A percentile compares a stretch with the other conserved stretches of the same genome.
Evolutionary conservation across 2,888 invertebrate species (phyloP).

Genomic region (Masnerella sp.): DNA sequence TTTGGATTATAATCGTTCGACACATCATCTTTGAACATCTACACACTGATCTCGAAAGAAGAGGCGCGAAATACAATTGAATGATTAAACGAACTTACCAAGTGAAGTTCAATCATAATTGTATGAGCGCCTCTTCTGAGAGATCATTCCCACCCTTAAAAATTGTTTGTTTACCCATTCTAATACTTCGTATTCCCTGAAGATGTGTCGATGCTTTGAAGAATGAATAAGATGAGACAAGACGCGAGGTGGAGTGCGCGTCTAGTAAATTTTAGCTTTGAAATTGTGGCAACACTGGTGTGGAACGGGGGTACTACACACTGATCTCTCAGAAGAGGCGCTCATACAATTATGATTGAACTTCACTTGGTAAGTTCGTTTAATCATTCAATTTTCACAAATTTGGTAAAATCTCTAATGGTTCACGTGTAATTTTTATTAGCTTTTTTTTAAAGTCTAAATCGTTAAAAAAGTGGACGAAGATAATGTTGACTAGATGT

Average conservation of each 20-base stretch:
- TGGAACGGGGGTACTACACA: conserved; percentile 11
- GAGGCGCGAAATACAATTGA: conserved; percentile 22
- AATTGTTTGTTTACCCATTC: neutral
- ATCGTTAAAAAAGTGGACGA: too few species aligned
- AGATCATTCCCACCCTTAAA: neutral
- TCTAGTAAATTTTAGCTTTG: neutral
- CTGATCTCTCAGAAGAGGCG: conserved; percentile 24
- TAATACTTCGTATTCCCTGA: conserved; percentile 8
- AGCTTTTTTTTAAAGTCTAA: too few species aligned
- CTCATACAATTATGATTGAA: too few species aligned
- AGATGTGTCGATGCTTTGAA: conserved; percentile 1
- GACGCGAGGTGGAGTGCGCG: neutral
- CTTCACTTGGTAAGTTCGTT: too few species aligned
- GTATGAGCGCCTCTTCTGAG: neutral
- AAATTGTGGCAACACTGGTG: conserved; percentile 15
- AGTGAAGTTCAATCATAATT: too few species aligned
- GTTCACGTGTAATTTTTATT: too few species aligned
- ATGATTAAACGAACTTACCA: too few species aligned
- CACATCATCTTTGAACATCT: conserved; percentile 4
- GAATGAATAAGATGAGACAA: too few species aligned
- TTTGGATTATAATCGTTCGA: neutral
- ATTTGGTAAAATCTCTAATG: too few species aligned
- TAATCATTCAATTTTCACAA: too few species aligned
- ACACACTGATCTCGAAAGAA: conserved; percentile 22
- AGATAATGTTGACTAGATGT: too few species aligned